Percentiles rank a stretch among this genome's conserved stretches.
phyloP scores from a whole-genome alignment of 2,797 vertebrate genomes.

The Macrochelys suwanniensis region DNA sequence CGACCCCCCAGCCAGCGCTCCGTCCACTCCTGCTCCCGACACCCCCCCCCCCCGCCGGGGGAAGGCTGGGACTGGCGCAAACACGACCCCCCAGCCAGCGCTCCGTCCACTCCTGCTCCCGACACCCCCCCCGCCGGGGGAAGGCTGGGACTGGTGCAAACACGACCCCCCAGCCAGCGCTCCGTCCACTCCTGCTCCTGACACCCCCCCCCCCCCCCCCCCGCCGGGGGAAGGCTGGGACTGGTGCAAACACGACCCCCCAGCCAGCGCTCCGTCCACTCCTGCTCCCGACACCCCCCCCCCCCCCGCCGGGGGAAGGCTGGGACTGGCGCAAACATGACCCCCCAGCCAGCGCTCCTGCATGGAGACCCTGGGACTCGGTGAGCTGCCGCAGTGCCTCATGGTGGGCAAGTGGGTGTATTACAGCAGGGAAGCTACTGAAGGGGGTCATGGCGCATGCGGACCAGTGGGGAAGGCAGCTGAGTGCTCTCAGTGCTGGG shows the following conservation, averaged over 20 bases:
- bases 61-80: background rate
- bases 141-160: too few species aligned
- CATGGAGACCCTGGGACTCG: background rate
- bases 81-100: accelerated
- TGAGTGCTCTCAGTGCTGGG: background rate
- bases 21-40: too few species aligned
- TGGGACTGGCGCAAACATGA: background rate
- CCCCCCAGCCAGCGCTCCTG: background rate
- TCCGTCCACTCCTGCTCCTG: too few species aligned
- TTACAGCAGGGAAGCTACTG: background rate
- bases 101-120: too few species aligned
- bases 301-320: background rate
- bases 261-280: background rate
- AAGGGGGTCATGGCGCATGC: background rate
- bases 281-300: background rate
- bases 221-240: too few species aligned
- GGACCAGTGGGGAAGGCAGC: background rate
- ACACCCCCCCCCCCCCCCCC: too few species aligned
- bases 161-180: too few species aligned
- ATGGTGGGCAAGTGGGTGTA: background rate
- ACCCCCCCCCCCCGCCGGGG: background rate
- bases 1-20: background rate
- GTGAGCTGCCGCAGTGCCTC: background rate
- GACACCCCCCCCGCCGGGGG: too few species aligned
- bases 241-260: too few species aligned